Evolutionary conservation across 2,888 invertebrate species (phyloP), one percentile per base, ranked within the genome.

Genomic region (Anoncus sp.): DNA sequence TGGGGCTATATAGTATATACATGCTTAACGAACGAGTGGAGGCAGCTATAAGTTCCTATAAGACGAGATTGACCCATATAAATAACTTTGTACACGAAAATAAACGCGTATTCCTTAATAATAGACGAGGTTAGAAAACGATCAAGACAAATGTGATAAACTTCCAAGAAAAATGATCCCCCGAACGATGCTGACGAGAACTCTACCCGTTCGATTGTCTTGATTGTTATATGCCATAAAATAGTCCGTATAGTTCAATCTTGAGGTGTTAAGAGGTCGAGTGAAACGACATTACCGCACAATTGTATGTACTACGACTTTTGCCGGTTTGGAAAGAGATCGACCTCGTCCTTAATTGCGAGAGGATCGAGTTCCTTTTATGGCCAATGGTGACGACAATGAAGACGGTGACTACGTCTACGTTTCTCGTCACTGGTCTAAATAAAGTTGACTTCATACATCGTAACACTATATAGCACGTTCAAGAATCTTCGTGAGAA

Each of bases 261-360:
- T n/a, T 31, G 43, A 60, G 38, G 9, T 22, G 43, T 45, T 24
- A 16, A 43, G 24, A 27, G 20, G 55, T 49, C 43, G 24, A 51
- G 31, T n/a, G 53, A 59, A 76, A 55, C 49, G 49, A 47, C 62
- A 70, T 62, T 65, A 66, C 71, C 31, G 55, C 60, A 49, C 65
- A 65, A 72, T 79, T 72, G 67, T 71, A 55, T 72, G 67, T 18
- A 60, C 24, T 60, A 40, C 24, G 24, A 45, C 63, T 40, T 69
- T 65, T 55, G 69, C 55, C 53, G 49, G 40, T 65, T 69, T 51
- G 63, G 53, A 77, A 70, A 74, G 69, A 65, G 63, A 74, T 38
- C 74, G 80, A 75, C 78, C 80, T 75, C 78, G 78, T 71, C 75
- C 67, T 70, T 75, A 80, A 80, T 80, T 75, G 72, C 71, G 24